Percentiles rank a stretch among this genome's conserved stretches.
phyloP scores from a whole-genome alignment of 2,797 vertebrate species.

The Anas acuta region DNA sequence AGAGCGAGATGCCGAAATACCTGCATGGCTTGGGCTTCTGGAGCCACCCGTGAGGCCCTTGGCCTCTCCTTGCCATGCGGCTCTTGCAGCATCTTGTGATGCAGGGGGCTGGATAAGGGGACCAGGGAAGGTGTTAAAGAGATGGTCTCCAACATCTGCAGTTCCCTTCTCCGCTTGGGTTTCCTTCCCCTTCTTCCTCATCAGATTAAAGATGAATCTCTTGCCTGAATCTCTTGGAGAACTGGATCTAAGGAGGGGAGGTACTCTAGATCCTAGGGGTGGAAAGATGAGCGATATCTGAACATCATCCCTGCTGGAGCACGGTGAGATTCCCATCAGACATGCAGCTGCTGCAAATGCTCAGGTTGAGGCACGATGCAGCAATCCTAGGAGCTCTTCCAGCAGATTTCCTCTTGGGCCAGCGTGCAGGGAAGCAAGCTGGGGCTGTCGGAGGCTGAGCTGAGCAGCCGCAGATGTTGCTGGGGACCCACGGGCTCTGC shows the following conservation, averaged over 20 bases:
- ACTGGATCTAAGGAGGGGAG: background rate
- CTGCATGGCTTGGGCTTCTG: background rate
- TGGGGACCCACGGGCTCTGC: background rate
- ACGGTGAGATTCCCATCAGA: background rate
- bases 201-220: background rate
- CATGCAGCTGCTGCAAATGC: background rate
- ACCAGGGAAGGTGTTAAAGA: too few species aligned
- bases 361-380: background rate
- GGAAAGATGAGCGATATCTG: too few species aligned
- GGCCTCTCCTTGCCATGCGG: background rate
- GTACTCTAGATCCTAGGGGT: background rate
- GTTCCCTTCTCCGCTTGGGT: background rate
- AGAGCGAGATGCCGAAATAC: background rate
- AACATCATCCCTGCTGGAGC: background rate
- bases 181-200: background rate
- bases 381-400: background rate
- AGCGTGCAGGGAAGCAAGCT: fast-evolving
- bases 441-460: background rate
- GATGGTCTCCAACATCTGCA: fast-evolving
- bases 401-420: background rate
- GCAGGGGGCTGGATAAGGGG: background rate
- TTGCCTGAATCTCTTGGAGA: background rate
- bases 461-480: background rate
- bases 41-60: background rate
- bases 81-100: background rate